These are phyloP conservation scores for Pseudomyrmex cubaensis DNA, from an alignment of 1,140 invertebrate genomes.

Conservation along the genomic window DNA sequence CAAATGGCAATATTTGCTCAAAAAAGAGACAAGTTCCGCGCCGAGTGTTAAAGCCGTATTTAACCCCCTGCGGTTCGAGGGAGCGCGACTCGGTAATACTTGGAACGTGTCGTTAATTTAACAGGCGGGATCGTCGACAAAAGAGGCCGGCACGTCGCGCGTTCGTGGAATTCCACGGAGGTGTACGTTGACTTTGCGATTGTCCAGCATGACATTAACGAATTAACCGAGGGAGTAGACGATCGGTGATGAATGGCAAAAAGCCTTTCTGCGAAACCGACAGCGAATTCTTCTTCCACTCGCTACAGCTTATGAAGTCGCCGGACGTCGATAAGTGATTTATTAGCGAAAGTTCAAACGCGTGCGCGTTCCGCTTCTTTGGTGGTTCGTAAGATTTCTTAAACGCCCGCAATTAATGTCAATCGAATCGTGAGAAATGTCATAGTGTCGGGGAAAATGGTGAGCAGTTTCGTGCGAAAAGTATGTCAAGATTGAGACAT, in stretches of 20 bases:
- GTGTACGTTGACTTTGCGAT: slow-evolving; percentile 17
- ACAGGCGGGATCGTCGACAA: slow-evolving; percentile 4
- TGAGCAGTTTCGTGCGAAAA: not conserved
- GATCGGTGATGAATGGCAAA: slow-evolving; percentile 25
- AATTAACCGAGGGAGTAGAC: slow-evolving; percentile 15
- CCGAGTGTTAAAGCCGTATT: not conserved
- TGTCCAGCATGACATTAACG: slow-evolving; percentile 14
- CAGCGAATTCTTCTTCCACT: not conserved
- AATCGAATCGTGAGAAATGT: slow-evolving; percentile 13
- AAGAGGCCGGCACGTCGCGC: slow-evolving; percentile 5
- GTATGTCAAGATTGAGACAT: not conserved
- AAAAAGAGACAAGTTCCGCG: slow-evolving; percentile 8
- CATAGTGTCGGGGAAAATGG: not conserved
- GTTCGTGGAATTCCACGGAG: slow-evolving; percentile 25
- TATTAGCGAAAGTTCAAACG: slow-evolving; percentile 23
- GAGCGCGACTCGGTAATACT: slow-evolving; percentile 27
- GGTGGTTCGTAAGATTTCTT: not conserved
- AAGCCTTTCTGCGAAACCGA: not conserved
- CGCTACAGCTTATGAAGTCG: not conserved
- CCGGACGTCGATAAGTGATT: slow-evolving; percentile 31
- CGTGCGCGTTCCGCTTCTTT: not conserved
- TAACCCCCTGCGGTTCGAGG: slow-evolving; percentile 14
- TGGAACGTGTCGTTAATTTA: slow-evolving; percentile 47
- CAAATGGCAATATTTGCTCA: slow-evolving; percentile 10
- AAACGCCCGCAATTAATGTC: slow-evolving; percentile 4